Evolutionary conservation across 2,888 invertebrate species (phyloP).

Genomic region (Synergus laeviventris): DNA sequence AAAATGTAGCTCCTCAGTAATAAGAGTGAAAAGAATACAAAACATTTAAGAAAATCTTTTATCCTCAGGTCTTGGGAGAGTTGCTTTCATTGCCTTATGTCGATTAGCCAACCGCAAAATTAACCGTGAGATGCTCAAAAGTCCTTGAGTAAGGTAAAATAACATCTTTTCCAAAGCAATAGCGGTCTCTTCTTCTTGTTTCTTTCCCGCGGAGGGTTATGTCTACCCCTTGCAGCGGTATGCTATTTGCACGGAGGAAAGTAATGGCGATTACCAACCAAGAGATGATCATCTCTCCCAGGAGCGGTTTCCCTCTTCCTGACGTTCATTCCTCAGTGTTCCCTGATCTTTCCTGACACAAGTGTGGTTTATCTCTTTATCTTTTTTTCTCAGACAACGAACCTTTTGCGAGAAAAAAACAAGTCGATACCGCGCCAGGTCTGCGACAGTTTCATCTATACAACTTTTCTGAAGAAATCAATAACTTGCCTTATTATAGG

Average conservation of each 20-base stretch:
- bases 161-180: constrained; percentile 57
- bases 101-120: constrained; percentile 67
- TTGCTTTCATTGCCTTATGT: constrained; percentile 48
- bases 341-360: neutral
- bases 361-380: constrained; percentile 3
- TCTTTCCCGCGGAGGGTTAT: constrained; percentile 49
- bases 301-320: constrained; percentile 2
- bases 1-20: neutral
- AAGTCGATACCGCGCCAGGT: too few species aligned
- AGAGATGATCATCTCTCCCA: constrained; percentile 21
- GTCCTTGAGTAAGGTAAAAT: constrained; percentile 61
- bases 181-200: constrained; percentile 8
- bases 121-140: constrained; percentile 60
- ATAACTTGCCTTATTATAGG: too few species aligned
- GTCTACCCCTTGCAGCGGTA: constrained; percentile 56
- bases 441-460: neutral
- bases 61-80: neutral
- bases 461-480: neutral
- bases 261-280: constrained; percentile 56
- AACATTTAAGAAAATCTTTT: neutral
- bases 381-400: neutral
- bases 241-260: constrained; percentile 56
- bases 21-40: neutral
- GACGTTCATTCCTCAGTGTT: neutral
- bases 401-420: neutral